Evolutionary conservation across 1,140 invertebrate species (phyloP), one percentile per base, ranked within the genome.

Genomic region (Tetramorium simillimum): DNA sequence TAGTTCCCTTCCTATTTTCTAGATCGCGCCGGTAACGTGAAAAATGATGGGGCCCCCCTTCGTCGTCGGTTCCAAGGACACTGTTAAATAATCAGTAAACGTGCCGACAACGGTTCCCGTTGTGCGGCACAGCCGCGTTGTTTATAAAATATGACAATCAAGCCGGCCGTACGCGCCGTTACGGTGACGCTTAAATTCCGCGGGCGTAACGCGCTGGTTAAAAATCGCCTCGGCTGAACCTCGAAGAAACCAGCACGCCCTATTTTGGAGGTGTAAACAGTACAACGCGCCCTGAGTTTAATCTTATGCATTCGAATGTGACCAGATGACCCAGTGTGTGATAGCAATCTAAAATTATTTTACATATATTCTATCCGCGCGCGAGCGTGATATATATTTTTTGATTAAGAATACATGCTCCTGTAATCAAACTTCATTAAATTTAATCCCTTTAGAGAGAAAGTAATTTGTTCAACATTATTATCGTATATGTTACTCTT

Each of bases 71-170:
- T 7, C 10, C 73, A 85, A 88, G 73, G 73, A 37, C 65, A 21
- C 43, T 28, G 81, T 51, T 76, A 75, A 89, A 88, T 88, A 88
- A 86, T 89, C 81, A 43, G 49, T 28, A 53, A 60, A 51, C 53
- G 33, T 65, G 73, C 62, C 49, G 87, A 87, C 70, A 89, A 89
- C 56, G 73, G 28, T 88, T 84, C 58, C 37, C 63, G 80, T 87
- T 43, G 43, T 81, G 28, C 80, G 63, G 21, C 21, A 58, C 28
- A 49, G n/a, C 73, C n/a, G 58, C 28, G 51, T n/a, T 89, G 87
- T 89, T 89, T 89, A 88, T 78, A 86, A 89, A 89, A 89, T 89
- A 89, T 89, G 81, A 88, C 88, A 86, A 88, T 89, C 87, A 89
- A 86, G 28, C 18, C 10, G 53, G 33, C 5, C 12, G 12, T 40